A percentile compares a stretch with the other conserved stretches of the same genome.
Conservation (phyloP, 1,140 invertebrate genomes). For the Schlechtendalia chinensis region DNA sequence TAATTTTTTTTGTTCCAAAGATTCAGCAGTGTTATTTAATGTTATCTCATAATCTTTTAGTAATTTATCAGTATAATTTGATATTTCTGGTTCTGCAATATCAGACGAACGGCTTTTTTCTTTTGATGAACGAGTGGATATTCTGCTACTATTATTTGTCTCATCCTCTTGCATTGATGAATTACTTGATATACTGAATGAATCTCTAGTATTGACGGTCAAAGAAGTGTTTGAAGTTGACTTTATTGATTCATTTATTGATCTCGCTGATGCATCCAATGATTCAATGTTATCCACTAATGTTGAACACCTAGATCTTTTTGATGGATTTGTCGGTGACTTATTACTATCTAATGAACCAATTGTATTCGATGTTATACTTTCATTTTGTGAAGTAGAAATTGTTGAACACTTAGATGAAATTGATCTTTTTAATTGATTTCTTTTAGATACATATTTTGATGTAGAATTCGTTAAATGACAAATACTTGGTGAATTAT, state of each 20-base stretch:
- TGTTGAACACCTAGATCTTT: background rate
- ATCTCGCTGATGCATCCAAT: no score
- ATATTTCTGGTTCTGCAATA: background rate
- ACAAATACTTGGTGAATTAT: background rate
- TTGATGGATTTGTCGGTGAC: background rate
- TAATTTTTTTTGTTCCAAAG: no score
- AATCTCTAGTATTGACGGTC: background rate
- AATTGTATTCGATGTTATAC: background rate
- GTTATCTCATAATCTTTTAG: background rate
- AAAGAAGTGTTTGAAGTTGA: background rate
- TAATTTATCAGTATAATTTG: background rate
- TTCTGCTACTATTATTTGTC: background rate
- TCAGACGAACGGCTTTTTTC: background rate
- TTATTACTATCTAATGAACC: background rate
- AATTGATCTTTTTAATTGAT: background rate
- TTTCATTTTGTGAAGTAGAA: background rate
- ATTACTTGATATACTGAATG: background rate
- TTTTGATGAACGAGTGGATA: slow-evolving; percentile 1
- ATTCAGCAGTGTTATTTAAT: background rate
- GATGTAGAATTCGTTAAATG: background rate
- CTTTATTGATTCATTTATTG: no score
- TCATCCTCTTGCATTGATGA: background rate
- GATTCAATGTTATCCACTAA: background rate
- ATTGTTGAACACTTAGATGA: background rate
- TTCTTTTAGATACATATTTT: background rate